phyloP scores from a whole-genome alignment of 37 sponge, comb jelly and placozoan species.

The Haliclona indistincta region DNA sequence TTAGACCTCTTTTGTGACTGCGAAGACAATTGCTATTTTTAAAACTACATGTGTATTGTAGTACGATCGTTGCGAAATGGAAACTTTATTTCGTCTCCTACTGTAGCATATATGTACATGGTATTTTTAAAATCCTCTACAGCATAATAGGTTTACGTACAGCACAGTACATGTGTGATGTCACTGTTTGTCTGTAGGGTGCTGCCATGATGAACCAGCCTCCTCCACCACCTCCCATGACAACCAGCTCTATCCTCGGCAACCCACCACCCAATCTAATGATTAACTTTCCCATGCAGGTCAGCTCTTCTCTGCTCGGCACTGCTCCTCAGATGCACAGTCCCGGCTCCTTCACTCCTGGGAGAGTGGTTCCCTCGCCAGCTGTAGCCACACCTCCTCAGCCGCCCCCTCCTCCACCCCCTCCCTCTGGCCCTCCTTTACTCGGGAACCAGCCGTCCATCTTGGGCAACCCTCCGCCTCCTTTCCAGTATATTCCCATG shows the following conservation, averaged over 20 bases:
- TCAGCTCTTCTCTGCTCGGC: conserved; percentile 27
- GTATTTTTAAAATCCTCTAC: background rate
- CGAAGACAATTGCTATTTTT: too few relatives aligned
- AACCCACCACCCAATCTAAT: conserved; percentile 30
- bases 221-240: background rate
- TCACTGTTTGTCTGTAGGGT: background rate
- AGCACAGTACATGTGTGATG: background rate
- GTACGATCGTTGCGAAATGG: background rate
- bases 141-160: background rate
- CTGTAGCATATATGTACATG: background rate
- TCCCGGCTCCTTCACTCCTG: background rate
- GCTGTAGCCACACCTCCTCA: conserved; percentile 3
- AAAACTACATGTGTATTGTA: background rate
- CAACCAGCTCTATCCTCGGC: conserved; percentile 60
- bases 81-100: background rate
- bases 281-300: conserved; percentile 10
- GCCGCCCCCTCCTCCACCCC: conserved; percentile 14
- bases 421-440: background rate
- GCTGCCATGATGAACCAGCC: background rate
- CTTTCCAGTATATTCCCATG: too few relatives aligned
- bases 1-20: too few relatives aligned
- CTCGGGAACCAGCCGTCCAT: conserved; percentile 23
- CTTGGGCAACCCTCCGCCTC: conserved; percentile 63
- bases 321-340: conserved; percentile 33
- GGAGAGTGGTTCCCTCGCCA: background rate